Percentiles rank a stretch among this genome's conserved stretches.
These are phyloP conservation scores for Delphinus delphis DNA, from an alignment of 2,113 vertebrate genomes.

Conservation along the genomic window DNA sequence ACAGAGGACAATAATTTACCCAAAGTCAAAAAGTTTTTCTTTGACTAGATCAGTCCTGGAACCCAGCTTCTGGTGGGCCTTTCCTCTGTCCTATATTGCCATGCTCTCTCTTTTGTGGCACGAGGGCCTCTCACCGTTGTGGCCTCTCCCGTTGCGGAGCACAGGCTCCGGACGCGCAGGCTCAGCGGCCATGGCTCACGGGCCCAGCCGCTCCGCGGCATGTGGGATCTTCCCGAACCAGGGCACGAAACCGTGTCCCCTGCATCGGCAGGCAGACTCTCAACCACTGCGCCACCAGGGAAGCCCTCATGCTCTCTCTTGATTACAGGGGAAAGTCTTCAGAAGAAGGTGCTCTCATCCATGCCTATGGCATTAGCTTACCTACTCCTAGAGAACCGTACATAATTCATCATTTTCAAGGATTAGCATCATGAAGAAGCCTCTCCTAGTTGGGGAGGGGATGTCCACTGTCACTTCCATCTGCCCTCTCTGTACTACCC, in stretches of 20 bases:
- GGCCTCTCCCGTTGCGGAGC: too few species aligned
- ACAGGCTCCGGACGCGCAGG: too few species aligned
- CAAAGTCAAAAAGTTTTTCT: neutral
- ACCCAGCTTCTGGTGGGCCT: neutral
- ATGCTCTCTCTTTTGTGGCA: neutral
- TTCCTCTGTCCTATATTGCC: neutral
- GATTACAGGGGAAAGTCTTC: neutral
- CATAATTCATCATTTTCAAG: neutral
- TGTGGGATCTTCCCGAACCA: too few species aligned
- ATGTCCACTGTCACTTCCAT: neutral
- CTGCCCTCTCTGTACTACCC: neutral
- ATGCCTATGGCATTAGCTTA: neutral
- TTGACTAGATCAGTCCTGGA: neutral
- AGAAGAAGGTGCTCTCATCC: neutral
- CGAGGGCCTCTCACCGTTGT: too few species aligned
- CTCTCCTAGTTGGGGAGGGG: neutral
- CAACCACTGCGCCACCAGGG: too few species aligned
- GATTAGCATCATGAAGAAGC: neutral
- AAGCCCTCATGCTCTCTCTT: neutral
- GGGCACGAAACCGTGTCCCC: too few species aligned
- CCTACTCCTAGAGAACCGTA: neutral
- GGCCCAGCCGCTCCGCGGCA: too few species aligned
- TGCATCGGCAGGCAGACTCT: too few species aligned
- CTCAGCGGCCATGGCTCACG: too few species aligned
- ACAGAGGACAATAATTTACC: neutral